phyloP scores from a whole-genome alignment of 2,797 vertebrate genomes.

The Clarias laeviceps region DNA sequence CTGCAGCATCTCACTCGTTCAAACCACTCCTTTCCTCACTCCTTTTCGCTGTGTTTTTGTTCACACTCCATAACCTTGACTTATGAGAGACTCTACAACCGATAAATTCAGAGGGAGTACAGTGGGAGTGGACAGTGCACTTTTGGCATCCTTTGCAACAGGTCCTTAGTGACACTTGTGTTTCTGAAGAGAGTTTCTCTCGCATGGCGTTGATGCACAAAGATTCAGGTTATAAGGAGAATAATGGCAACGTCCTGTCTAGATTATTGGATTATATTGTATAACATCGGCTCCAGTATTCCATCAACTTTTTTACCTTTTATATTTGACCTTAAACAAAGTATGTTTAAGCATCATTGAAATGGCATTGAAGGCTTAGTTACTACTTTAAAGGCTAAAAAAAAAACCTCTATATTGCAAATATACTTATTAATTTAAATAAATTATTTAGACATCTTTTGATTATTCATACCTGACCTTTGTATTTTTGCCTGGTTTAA shows the following conservation, averaged over 20 bases:
- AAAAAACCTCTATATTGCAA: not conserved
- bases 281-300: slow-evolving; percentile 32
- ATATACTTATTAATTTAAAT: not conserved
- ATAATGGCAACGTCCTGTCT: not conserved
- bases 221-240: slow-evolving; percentile 25
- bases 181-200: slow-evolving; percentile 54
- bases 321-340: not conserved
- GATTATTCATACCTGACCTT: not conserved
- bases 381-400: not conserved
- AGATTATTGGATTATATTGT: slow-evolving; percentile 56
- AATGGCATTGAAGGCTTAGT: too few relatives aligned
- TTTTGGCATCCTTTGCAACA: not conserved
- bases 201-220: slow-evolving; percentile 30
- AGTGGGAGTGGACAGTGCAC: slow-evolving; percentile 17
- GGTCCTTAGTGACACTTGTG: slow-evolving; percentile 51
- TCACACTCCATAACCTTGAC: slow-evolving; percentile 54
- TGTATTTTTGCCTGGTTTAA: not conserved
- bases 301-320: not conserved
- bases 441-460: not conserved
- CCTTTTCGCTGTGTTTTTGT: slow-evolving; percentile 38
- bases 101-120: slow-evolving; percentile 44
- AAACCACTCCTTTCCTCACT: slow-evolving; percentile 27
- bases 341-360: not conserved
- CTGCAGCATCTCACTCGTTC: not conserved
- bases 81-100: slow-evolving; percentile 47